These are phyloP conservation scores for Sminthurides bifidus DNA, from an alignment of 1,140 invertebrate species.

Conservation along the genomic window DNA sequence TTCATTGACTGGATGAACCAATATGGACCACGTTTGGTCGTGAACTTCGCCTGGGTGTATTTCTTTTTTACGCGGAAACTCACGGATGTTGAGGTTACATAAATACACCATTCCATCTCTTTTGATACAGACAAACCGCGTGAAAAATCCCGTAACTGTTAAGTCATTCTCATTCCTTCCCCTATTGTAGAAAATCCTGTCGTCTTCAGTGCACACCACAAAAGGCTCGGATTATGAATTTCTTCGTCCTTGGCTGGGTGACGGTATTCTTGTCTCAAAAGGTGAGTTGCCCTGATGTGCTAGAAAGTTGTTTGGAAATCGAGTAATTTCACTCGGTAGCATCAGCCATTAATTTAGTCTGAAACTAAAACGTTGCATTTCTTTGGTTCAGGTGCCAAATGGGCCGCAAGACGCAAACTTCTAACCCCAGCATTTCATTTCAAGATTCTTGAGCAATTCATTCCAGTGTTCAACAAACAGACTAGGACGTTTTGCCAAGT, in stretches of 20 bases:
- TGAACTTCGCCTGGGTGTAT: too few relatives aligned
- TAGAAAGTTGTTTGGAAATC: not conserved
- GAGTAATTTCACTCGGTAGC: not conserved
- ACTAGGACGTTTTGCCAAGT: slow-evolving; percentile 36
- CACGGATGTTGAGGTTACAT: too few relatives aligned
- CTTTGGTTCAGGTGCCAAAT: slow-evolving; percentile 38
- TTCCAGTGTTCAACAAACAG: slow-evolving; percentile 49
- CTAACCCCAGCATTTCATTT: slow-evolving; percentile 56
- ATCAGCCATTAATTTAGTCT: not conserved
- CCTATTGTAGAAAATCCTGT: slow-evolving; percentile 11
- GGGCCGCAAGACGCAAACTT: slow-evolving; percentile 44
- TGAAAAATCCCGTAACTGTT: not conserved
- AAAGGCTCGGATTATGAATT: slow-evolving; percentile 16
- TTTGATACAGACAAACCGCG: not conserved
- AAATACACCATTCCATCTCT: too few relatives aligned
- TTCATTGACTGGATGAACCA: too few relatives aligned
- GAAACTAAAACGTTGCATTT: slow-evolving; percentile 29
- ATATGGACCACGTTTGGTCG: too few relatives aligned
- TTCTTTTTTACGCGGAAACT: too few relatives aligned
- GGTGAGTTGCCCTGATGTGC: too few relatives aligned
- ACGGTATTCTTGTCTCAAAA: slow-evolving; percentile 7
- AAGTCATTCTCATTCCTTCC: not conserved
- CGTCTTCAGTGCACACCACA: slow-evolving; percentile 6
- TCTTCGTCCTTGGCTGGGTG: slow-evolving; percentile 11
- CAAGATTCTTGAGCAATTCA: slow-evolving; percentile 50